Base-by-base conservation (phyloP, 30 jellyfish, hydroid and myxozoan genomes). In the Hydractinia echinata region DNA sequence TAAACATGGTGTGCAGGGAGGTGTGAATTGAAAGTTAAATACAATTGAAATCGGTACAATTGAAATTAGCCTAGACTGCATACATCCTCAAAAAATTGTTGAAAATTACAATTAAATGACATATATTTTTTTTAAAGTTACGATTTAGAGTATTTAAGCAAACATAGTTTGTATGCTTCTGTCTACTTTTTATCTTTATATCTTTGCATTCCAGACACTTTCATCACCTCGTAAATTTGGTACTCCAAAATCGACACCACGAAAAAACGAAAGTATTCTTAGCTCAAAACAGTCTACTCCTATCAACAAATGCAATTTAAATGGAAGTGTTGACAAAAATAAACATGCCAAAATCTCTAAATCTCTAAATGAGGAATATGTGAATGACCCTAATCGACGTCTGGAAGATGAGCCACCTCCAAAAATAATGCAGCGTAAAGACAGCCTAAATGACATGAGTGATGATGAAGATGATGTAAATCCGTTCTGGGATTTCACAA, bases 221-320 rank as follows among this genome's bases (percentile, higher is more conserved):
- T 83, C 99, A 4, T 83, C 99, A 39, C 99, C 99, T 4, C 73
- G 64, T 82, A 87, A 82, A 81, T 88, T 93, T 66, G 95, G 95
- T 7, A 87, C 96, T 19, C 98, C 98, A 4, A 83, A 64, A 67
- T 83, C 94, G 10, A 89, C 97, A 49, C 97, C 97, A 9, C 79
- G 77, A 60, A 83, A 67, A 70, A 84, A 62, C 79, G 81, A 61
- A 74, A 81, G 53, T 44, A 86, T 8, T 10, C 81, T 18, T 51
- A 60, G 4, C 15, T 68, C 91, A 15, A 76, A 83, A 14, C 54
- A 76, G 91, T 54, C 80, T 13, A 61, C 83, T 5, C 87, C 68
- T 67, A 90, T 39, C 82, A 55, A 19, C 8, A 64, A 64, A 64
- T 13, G 51, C 8, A 49, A 74, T 49, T 68, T 49, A 52, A 50